Evolutionary conservation across 2,888 invertebrate genomes (phyloP), one percentile per base, ranked within the genome.

Genomic region (Loripinus fragilis): DNA sequence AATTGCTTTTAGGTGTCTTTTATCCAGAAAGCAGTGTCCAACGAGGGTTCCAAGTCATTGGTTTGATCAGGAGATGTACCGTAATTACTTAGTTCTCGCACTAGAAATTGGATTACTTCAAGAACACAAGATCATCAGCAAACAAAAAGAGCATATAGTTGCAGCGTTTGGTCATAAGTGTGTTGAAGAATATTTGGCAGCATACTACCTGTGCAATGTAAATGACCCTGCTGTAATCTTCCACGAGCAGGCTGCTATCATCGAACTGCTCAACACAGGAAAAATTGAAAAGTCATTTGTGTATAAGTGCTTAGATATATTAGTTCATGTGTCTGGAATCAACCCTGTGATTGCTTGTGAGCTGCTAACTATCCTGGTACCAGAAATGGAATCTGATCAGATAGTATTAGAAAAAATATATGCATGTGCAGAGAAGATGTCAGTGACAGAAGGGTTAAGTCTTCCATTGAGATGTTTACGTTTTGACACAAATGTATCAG

Each of bases 121-220:
- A 23, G 60, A 60, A 23, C 25, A 7, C 8, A 60, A 60, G 33
- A 20, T 30, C 20, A 23, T 60, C 60, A 10, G 33, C 8, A 60
- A 60, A 20, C 60, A 60, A 23, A 60, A 60, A 3, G 30, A 33
- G 17, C 10, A 10, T 3, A 8, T 20, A 3, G 33, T 60, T 17
- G 60, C 60, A 20, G 33, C 60, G 20, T 60, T 60, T 33, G 17
- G 8, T 20, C 8, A 20, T 20, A 60, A 60, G 17, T 33, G 28
- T 17, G 33, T 60, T 17, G 60, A 60, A 23, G 60, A 60, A 17
- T 60, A 10, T 17, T 28, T 60, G 15, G 60, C 60, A 10, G 60
- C 33, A 28, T 60, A 60, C 60, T 60, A 60, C 17, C 60, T 60
- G 60, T 60, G 60, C 33, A 60, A 60, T 60, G 60, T 60, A 12